Conservation (phyloP, 1,140 invertebrate species). For the Parapsyche elsis region DNA sequence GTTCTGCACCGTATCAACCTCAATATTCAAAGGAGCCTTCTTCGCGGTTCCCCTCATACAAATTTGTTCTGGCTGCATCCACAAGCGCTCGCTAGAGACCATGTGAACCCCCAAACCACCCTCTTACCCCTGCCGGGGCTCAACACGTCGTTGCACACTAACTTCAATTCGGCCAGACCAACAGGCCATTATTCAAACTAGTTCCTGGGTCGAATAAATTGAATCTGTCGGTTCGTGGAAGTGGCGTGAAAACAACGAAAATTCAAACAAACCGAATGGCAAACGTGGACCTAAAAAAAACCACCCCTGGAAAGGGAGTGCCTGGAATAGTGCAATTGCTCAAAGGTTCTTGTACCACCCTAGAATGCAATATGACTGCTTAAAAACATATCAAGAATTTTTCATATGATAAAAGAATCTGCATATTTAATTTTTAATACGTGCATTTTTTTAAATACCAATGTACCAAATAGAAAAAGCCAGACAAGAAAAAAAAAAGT, state of each 20-base stretch:
- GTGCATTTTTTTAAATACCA: no score
- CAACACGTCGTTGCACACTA: neutral
- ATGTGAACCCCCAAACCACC: neutral
- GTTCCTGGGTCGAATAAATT: slow-evolving; percentile 34
- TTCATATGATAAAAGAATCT: no score
- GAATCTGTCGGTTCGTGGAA: slow-evolving; percentile 39
- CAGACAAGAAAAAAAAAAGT: no score
- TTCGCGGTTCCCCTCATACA: neutral
- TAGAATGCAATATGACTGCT: no score
- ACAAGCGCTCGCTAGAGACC: neutral
- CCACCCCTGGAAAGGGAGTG: no score
- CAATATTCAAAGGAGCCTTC: neutral
- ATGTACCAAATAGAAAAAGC: no score
- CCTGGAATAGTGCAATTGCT: no score
- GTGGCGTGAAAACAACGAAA: slow-evolving; percentile 36
- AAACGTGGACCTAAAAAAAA: neutral
- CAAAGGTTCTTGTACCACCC: no score
- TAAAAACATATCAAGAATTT: no score
- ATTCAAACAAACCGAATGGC: slow-evolving; percentile 26
- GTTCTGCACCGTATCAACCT: neutral
- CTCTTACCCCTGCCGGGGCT: neutral
- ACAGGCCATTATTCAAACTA: slow-evolving; percentile 39
- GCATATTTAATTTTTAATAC: no score
- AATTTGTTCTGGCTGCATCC: slow-evolving; percentile 4
- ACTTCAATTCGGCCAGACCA: slow-evolving; percentile 9